Base-by-base conservation (phyloP, 2,888 invertebrate species). In the Ophion obscuratus region DNA sequence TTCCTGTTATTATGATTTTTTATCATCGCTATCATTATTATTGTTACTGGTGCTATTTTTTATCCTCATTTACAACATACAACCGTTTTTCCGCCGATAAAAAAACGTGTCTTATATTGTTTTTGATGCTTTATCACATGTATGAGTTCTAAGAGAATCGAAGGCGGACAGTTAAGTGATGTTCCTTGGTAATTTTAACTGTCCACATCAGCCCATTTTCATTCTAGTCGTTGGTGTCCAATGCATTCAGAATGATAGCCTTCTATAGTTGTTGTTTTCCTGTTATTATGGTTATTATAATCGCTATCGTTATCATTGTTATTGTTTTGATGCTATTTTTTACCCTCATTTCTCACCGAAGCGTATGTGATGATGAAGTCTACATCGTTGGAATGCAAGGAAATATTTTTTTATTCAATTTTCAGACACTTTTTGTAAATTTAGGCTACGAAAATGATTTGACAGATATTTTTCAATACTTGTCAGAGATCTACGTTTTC, bases 361-460 rank as follows among this genome's bases (percentile, higher is more conserved):
- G 53, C 79, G 57, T 74, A 75, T 75, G 59, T 75, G 59, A 11
- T 14, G 14, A 11, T 53, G 5, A 53, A 14, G 14, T 17, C 17
- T 3, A 2, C 14, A 53, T 5, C 53, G 53, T 53, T 53, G 53
- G 17, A 53, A 53, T 17, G 53, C 0, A 2, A 53, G 17, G 17
- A 5, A 53, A 14, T 14, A 17, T 4, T 3, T 14, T 53, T 17
- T 17, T 53, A 17, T 17, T 53, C 14, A 53, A 53, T 5, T 53
- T 14, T 47, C 4, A 47, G 10, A 14, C 14, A 14, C 11, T 14
- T 14, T 47, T 53, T 14, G 40, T 40, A 4, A 40, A 40, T 40
- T 40, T 7, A 53, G 4, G 17, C 53, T 53, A 4, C 14, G 17
- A 53, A 14, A 2, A 53, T 53, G 0, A 53, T 17, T 14, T 5